Conservation (phyloP, 2,888 invertebrate species). For the Cinara cedri region DNA sequence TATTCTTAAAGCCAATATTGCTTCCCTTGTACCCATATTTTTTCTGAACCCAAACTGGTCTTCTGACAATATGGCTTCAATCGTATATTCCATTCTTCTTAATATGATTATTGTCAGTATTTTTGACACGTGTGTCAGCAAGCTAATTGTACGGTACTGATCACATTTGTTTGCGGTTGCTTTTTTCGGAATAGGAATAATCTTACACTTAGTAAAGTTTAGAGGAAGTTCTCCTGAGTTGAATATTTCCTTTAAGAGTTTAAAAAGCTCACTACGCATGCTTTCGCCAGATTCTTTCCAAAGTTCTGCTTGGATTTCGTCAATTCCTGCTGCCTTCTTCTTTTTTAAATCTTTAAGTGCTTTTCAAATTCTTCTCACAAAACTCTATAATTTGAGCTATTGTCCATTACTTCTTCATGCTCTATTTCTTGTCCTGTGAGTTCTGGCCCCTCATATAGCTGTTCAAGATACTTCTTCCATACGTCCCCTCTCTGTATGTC, state of each 20-base stretch:
- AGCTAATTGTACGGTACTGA: constrained; percentile 25
- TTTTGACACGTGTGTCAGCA: constrained; percentile 26
- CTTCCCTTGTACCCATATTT: too few relatives aligned
- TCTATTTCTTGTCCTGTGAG: constrained; percentile 27
- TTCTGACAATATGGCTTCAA: background rate
- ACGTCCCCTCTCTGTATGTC: too few relatives aligned
- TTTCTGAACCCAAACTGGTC: too few relatives aligned
- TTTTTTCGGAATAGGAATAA: constrained; percentile 16
- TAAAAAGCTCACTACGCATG: constrained; percentile 10
- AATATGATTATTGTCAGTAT: background rate
- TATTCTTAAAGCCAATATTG: too few relatives aligned
- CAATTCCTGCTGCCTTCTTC: too few relatives aligned
- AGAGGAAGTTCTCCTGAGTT: background rate
- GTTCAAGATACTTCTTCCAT: constrained; percentile 9
- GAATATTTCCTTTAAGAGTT: constrained; percentile 7
- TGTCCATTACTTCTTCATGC: constrained; percentile 26
- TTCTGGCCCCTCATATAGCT: constrained; percentile 39
- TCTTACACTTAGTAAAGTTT: constrained; percentile 32
- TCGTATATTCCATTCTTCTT: too few relatives aligned
- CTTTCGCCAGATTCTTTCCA: background rate
- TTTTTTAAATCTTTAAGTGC: too few relatives aligned
- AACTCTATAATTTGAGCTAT: constrained; percentile 12
- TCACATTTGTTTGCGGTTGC: constrained; percentile 23
- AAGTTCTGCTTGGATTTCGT: too few relatives aligned
- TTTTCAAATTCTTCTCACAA: constrained; percentile 32